Percentiles rank a stretch among this genome's conserved stretches.
Evolutionary conservation across 2,888 invertebrate species (phyloP).

Genomic region (Nephrotoma guestfalica): DNA sequence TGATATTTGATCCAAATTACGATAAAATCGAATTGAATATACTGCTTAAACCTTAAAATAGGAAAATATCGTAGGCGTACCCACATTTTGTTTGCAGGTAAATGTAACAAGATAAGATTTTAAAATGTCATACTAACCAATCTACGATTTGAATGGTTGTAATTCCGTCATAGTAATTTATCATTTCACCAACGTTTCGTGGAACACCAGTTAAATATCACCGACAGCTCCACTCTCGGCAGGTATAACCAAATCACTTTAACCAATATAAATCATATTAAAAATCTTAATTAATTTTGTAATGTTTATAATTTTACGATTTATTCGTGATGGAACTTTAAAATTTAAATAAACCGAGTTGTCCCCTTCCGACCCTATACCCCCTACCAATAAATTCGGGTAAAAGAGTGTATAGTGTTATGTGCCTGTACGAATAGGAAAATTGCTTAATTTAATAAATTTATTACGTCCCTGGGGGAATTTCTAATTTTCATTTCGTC

Average conservation of each 20-base stretch:
- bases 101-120: too few species aligned
- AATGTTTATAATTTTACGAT: background rate
- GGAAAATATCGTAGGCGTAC: too few species aligned
- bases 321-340: background rate
- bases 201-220: background rate
- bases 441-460: background rate
- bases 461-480: background rate
- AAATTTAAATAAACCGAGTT: background rate
- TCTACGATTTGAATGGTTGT: too few species aligned
- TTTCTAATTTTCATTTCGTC: background rate
- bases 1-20: too few species aligned
- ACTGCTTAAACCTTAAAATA: too few species aligned
- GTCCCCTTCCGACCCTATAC: background rate
- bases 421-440: background rate
- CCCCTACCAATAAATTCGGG: background rate
- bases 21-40: too few species aligned
- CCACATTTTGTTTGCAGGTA: too few species aligned
- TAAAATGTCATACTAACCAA: too few species aligned
- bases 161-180: too few species aligned
- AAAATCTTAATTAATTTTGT: background rate
- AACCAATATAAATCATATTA: background rate
- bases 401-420: background rate
- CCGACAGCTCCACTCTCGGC: background rate
- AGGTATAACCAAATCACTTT: background rate
- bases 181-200: background rate